Percentiles rank a stretch among this genome's conserved stretches.
These are phyloP conservation scores for Anableps anableps DNA, from an alignment of 2,797 vertebrate genomes.

Conservation along the genomic window DNA sequence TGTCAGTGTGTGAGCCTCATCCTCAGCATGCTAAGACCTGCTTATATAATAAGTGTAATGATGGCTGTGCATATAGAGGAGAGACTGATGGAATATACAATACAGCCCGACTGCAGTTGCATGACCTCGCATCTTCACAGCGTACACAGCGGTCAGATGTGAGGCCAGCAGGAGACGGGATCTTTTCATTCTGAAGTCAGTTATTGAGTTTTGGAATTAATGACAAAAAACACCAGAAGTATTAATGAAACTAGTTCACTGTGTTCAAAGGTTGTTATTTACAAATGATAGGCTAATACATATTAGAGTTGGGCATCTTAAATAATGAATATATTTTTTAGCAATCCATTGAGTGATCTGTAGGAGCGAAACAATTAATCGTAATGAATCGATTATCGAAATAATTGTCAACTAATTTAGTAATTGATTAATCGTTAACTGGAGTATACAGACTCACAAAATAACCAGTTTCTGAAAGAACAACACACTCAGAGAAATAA, in stretches of 20 bases:
- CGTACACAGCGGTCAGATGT: constrained; percentile 9
- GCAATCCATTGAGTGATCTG: too few species aligned
- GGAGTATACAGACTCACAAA: too few species aligned
- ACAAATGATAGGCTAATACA: too few species aligned
- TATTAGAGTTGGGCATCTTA: too few species aligned
- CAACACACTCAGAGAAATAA: too few species aligned
- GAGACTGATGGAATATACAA: constrained; percentile 22
- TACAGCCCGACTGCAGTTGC: constrained; percentile 29
- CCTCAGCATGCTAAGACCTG: constrained; percentile 38
- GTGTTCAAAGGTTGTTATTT: too few species aligned
- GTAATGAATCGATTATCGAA: too few species aligned
- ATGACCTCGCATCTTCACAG: constrained; percentile 12
- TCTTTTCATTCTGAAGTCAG: neutral
- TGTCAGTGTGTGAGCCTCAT: constrained; percentile 6
- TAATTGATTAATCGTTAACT: too few species aligned
- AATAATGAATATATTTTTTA: too few species aligned
- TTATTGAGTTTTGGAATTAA: neutral
- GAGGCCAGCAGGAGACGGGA: constrained; percentile 29
- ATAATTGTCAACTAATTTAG: too few species aligned
- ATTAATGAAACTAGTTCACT: neutral
- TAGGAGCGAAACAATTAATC: too few species aligned
- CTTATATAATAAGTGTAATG: constrained; percentile 33
- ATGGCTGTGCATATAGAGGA: constrained; percentile 8
- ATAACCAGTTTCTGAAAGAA: too few species aligned
- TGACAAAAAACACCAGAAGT: neutral